Evolutionary conservation across 2,797 vertebrate genomes (phyloP), one percentile per base, ranked within the genome.

Genomic region (Hyperoplus lanceolatus): DNA sequence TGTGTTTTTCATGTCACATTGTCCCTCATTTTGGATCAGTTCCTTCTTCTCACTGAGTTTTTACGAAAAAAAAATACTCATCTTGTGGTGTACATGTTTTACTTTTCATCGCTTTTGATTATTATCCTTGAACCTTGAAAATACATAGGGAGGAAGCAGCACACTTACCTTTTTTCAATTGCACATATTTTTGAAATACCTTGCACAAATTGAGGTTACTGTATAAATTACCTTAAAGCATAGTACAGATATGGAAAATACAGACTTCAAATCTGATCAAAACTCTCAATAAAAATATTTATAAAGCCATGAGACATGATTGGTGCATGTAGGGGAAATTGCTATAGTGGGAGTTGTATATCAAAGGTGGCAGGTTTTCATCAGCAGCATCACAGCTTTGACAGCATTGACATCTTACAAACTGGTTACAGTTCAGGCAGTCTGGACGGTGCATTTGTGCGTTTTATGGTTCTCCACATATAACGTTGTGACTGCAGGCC

Each of bases 381-480:
- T 73, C 56, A 41, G 58, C 65, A 64, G 60, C 56, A 55, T 73
- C 70, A 41, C 61, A 80, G 69, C 58, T 64, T 1, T 63, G 66
- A 71, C 65, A 72, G 82, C 57, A 67, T 1, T 63, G 66, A 71
- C 65, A 72, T 80, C 57, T 87, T 76, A 84, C 65, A 77, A 59
- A 68, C 50, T 54, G 77, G 75, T 50, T 64, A 39, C 15, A 57
- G 51, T 82, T 77, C 65, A 84, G 69, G 82, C 80, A 80, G 72
- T 77, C 71, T 82, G 82, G 69, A 83, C 68, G 62, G 74, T 67
- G 77, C 80, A 80, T 80, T 75, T 87, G 83, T 79, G 77, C 81
- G 87, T 84, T 89, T 86, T 89, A 81, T 71, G 61, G 50, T 65
- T 43, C 39, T 56, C 64, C 15, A 60, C 39, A 60, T 21, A 0